Base-by-base conservation (phyloP, 1,140 invertebrate species). In the Anagrus nilaparvatae region DNA sequence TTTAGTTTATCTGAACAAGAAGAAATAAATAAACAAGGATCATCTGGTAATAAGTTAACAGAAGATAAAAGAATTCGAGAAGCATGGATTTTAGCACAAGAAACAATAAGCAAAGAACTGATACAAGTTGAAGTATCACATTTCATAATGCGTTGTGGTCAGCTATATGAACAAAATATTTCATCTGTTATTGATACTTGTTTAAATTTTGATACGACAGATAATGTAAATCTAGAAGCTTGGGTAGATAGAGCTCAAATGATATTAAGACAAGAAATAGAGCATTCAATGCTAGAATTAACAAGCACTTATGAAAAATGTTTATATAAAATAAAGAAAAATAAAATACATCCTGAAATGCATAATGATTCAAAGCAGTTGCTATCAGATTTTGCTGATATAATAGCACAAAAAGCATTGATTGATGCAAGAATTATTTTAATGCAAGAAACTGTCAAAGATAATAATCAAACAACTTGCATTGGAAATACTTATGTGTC, bases 351-450 rank as follows among this genome's bases (percentile, higher is more conserved):
- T 17, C 48, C 56, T 6, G 61, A 50, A 49, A 57, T 45, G 56
- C 72, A 61, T 31, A 58, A 58, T 51, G 49, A 74, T 65, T 62
- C 58, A 1, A 68, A 70, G 27, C 70, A 69, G 19, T 56, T 80
- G n/a, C 54, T 86, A 44, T 63, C 69, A 16, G 76, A 82, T 56
- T 81, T 83, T 55, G 79, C 81, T 16, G 81, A 84, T 58, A 71
- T 84, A 29, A 70, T 84, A 25, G 81, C 82, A 20, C 81, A 84
- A 43, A 84, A 85, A 57, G 80, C 82, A 25, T 64, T 86, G 23
- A 73, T 85, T 17, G 82, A 85, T 60, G 79, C 82, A 21, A 71
- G 80, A 47, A 74, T 82, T 42, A 65, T 69, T 13, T 72, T 81
- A 24, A 58, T 82, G 23, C 55, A 50, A 39, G 54, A 53, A 13